These are phyloP conservation scores for Styela plicata DNA, from an alignment of 23 tunicate genomes.

Conservation along the genomic window DNA sequence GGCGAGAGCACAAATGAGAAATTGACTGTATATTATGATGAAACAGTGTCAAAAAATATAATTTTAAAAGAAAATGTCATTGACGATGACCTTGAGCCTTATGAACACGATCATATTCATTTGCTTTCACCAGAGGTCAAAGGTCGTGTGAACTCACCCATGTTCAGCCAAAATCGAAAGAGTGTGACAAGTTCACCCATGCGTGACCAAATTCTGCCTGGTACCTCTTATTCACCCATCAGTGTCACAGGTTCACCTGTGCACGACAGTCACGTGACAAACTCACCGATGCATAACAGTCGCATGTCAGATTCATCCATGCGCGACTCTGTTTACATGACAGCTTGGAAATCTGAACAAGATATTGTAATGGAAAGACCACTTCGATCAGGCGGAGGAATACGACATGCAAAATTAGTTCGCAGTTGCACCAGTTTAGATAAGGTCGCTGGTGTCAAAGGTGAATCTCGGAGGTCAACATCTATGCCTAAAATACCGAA, in stretches of 20 bases:
- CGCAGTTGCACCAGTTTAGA: slow-evolving; percentile 2
- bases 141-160: not conserved
- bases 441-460: not conserved
- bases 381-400: slow-evolving; percentile 4
- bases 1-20: not conserved
- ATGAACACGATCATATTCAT: not conserved
- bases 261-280: not conserved
- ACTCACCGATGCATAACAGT: not conserved
- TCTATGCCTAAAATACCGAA: slow-evolving; percentile 4
- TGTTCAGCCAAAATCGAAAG: not conserved
- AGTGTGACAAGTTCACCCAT: not conserved
- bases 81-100: slow-evolving; percentile 11
- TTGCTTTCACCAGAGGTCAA: not conserved
- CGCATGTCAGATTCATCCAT: not conserved
- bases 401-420: slow-evolving; percentile 6
- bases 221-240: not conserved
- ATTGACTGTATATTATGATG: slow-evolving; percentile 7
- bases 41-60: not conserved
- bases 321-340: not conserved
- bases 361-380: not conserved
- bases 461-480: not conserved
- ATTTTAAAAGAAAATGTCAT: not conserved
- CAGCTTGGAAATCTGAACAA: not conserved
- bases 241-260: not conserved
- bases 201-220: not conserved